Evolutionary conservation across 2,797 vertebrate species (phyloP).

Genomic region (Ctenopoma multispine): DNA sequence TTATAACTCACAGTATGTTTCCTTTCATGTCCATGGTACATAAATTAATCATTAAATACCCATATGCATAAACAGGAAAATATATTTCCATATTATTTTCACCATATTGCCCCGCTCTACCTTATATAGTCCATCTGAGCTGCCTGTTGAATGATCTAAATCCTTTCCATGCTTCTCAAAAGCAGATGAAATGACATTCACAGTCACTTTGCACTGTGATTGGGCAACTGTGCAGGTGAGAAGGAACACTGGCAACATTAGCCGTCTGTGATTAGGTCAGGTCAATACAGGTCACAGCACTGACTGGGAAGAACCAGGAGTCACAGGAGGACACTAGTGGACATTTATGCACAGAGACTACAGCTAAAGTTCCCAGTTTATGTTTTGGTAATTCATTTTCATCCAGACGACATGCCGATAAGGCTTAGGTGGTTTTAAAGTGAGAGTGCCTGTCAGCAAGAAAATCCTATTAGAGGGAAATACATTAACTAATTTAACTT

Average conservation of each 20-base stretch:
- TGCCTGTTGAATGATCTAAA: not conserved
- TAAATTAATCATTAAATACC: no score
- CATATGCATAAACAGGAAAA: no score
- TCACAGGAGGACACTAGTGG: not conserved
- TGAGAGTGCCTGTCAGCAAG: not conserved
- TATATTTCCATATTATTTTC: no score
- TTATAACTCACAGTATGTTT: no score
- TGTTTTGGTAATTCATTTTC: not conserved
- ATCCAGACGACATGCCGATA: not conserved
- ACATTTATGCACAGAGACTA: not conserved
- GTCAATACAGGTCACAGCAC: not conserved
- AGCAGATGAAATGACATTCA: not conserved
- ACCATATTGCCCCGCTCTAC: no score
- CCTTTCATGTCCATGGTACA: no score
- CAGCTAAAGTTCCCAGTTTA: not conserved
- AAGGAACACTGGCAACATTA: conserved; percentile 6
- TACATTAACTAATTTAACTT: not conserved
- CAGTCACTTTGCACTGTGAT: not conserved
- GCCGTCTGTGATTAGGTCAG: conserved; percentile 2
- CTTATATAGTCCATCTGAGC: not conserved
- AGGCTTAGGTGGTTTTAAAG: not conserved
- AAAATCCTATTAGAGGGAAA: not conserved
- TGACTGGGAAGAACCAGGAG: not conserved
- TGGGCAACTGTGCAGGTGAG: not conserved
- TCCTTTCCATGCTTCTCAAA: not conserved